Percentiles rank a stretch among this genome's conserved stretches.
These are phyloP conservation scores for Nibea coibor DNA, from an alignment of 2,113 vertebrate genomes.

Conservation along the genomic window DNA sequence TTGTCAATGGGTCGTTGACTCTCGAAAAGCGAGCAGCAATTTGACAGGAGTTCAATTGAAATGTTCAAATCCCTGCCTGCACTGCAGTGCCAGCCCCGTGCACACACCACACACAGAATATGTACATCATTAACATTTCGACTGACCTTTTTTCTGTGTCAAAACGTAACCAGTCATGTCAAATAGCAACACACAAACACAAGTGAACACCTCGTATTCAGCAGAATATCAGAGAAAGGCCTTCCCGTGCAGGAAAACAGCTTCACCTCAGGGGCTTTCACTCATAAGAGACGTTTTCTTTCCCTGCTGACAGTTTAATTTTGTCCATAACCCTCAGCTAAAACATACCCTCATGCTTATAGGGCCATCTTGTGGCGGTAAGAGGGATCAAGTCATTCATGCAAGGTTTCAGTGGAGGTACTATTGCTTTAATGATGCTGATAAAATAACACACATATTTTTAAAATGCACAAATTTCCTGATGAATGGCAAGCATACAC, in stretches of 20 bases:
- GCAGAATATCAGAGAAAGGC: background rate
- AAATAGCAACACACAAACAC: conserved; percentile 19
- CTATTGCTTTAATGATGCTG: background rate
- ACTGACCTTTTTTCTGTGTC: conserved; percentile 64
- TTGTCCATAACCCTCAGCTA: background rate
- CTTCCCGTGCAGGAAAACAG: background rate
- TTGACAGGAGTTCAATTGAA: conserved; percentile 48
- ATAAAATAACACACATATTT: background rate
- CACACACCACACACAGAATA: conserved; percentile 10
- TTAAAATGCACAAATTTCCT: background rate
- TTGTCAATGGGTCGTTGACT: conserved; percentile 43
- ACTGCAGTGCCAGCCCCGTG: background rate
- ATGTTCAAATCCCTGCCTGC: background rate
- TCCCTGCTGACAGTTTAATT: conserved; percentile 49
- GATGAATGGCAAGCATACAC: background rate
- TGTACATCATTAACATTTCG: conserved; percentile 68
- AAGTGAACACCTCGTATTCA: background rate
- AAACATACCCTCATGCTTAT: background rate
- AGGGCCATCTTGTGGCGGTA: conserved; percentile 65
- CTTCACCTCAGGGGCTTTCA: conserved; percentile 17
- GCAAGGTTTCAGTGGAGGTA: background rate
- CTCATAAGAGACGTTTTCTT: conserved; percentile 23
- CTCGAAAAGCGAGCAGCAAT: conserved; percentile 27
- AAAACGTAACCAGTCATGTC: conserved; percentile 8
- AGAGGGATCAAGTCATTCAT: background rate